Conservation (phyloP, 23 tunicate species). For the Botrylloides violaceus region DNA sequence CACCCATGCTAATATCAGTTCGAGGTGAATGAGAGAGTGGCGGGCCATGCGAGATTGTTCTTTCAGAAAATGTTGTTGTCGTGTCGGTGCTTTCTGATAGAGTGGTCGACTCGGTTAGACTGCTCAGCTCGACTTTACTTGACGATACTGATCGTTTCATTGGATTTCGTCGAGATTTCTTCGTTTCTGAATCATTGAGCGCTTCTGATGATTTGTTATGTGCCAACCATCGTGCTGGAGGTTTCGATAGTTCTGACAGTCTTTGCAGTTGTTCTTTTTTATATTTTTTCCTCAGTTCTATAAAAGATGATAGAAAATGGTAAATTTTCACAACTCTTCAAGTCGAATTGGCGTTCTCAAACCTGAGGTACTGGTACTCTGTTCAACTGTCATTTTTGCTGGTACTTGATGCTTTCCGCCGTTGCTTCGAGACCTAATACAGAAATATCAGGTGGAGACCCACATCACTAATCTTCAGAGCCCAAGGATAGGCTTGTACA, state of each 20-base stretch:
- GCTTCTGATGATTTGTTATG: neutral
- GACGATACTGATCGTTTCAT: neutral
- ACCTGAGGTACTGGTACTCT: too few relatives aligned
- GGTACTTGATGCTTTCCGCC: neutral
- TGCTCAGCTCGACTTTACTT: neutral
- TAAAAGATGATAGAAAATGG: neutral
- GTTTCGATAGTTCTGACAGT: constrained; percentile 59
- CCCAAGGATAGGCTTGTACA: too few relatives aligned
- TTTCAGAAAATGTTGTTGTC: neutral
- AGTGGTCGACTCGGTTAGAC: too few relatives aligned
- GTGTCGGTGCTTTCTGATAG: neutral
- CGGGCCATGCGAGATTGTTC: neutral
- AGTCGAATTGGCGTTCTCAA: neutral
- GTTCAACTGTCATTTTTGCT: neutral
- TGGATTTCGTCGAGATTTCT: neutral
- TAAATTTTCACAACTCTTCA: neutral
- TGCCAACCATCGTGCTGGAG: constrained; percentile 63
- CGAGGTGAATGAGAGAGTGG: neutral
- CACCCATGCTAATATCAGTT: constrained; percentile 13
- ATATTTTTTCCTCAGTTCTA: neutral
- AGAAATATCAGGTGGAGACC: neutral
- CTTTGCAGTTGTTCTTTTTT: constrained; percentile 25
- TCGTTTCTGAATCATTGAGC: neutral
- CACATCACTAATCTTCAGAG: too few relatives aligned
- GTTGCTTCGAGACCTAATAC: neutral